Conservation (phyloP, 2,113 vertebrate species). For the Engraulis encrasicolus region DNA sequence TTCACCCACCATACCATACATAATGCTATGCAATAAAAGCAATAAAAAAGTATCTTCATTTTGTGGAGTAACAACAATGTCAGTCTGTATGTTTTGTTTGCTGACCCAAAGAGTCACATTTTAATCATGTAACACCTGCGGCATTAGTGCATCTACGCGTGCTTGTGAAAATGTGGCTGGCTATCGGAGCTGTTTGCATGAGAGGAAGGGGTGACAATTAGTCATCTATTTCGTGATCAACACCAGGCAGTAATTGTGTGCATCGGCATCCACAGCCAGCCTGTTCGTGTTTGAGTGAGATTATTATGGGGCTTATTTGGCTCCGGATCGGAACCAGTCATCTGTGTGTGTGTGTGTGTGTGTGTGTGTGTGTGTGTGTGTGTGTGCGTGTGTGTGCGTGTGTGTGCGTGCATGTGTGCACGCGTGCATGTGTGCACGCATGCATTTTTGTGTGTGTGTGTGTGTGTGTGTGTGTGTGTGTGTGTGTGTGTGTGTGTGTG, state of each 20-base stretch:
- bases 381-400: background rate
- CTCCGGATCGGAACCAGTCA: background rate
- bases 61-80: too few species aligned
- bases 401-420: background rate
- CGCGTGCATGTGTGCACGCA: background rate
- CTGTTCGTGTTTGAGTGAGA: background rate
- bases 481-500: background rate
- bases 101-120: too few species aligned
- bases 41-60: too few species aligned
- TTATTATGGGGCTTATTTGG: background rate
- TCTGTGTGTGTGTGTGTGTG: background rate
- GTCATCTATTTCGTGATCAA: background rate
- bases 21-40: too few species aligned
- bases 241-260: background rate
- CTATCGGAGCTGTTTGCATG: background rate
- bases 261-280: background rate
- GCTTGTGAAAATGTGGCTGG: background rate
- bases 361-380: slow-evolving; percentile 1
- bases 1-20: too few species aligned
- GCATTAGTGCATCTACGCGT: background rate
- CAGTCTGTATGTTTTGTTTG: too few species aligned
- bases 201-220: background rate
- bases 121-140: too few species aligned
- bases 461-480: background rate
- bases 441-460: too few species aligned